phyloP scores from a whole-genome alignment of 1,140 invertebrate genomes.

The Orius insidiosus region DNA sequence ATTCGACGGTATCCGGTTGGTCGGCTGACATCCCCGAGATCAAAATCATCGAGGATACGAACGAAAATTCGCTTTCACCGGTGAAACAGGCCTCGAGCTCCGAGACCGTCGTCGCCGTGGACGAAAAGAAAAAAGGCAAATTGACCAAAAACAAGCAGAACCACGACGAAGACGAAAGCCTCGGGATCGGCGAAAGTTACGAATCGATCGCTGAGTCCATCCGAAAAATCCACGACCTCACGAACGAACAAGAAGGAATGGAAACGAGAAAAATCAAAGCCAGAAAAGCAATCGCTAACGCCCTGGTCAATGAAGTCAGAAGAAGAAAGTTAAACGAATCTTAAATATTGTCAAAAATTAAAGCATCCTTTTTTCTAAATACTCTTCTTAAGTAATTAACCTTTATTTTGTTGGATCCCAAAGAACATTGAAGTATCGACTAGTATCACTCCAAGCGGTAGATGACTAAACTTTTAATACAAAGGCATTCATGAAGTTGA shows the following conservation, averaged over 20 bases:
- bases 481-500: too few relatives aligned
- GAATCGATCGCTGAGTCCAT: not conserved
- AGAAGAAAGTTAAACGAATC: too few relatives aligned
- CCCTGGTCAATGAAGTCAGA: too few relatives aligned
- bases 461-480: too few relatives aligned
- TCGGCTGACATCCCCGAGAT: constrained; percentile 12
- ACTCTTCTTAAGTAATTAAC: too few relatives aligned
- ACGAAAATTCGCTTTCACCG: not conserved
- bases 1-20: not conserved
- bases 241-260: not conserved
- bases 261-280: too few relatives aligned
- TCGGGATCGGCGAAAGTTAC: constrained; percentile 1
- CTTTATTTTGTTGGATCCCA: too few relatives aligned
- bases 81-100: not conserved
- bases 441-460: too few relatives aligned
- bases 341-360: too few relatives aligned
- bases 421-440: too few relatives aligned
- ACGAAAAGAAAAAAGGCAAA: not conserved
- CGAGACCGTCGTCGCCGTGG: not conserved
- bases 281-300: too few relatives aligned
- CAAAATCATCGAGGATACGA: constrained; percentile 4
- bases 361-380: too few relatives aligned
- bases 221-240: not conserved
- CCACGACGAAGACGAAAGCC: constrained; percentile 1
- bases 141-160: not conserved